Base-by-base conservation (phyloP, 2,113 vertebrate genomes). In the Rostratula benghalensis region DNA sequence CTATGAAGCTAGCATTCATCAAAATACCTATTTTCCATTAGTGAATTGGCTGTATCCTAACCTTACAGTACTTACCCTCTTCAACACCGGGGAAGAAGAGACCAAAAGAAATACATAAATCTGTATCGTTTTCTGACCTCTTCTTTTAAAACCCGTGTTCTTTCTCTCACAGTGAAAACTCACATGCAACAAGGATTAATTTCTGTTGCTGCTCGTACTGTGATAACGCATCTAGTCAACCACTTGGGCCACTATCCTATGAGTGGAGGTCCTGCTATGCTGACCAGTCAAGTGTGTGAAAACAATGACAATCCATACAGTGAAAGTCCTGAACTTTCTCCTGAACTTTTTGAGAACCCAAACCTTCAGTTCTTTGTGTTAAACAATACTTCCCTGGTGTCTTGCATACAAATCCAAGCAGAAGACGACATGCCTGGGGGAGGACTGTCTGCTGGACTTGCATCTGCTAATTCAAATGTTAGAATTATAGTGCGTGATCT, bases 171-270 rank as follows among this genome's bases (percentile, higher is more conserved):
- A 99, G 99, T 99, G 97, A 99, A 99, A 94, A 99, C 98, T 70
- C 99, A 99, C 27, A 99, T 99, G 97, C 99, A 99, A 76, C 99
- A 99, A 94, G 99, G 99, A 96, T 98, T 99, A 92, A 99, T 99
- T 91, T 99, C 99, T 81, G 98, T 99, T 82, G 99, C 99, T 67
- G 99, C 99, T 86, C 99, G 99, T 71, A 99, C 99, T n/a, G 99
- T 99, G 56, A 99, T 99, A 96, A 99, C 99, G 24, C 99, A 99
- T 96, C 98, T 99, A 87, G 99, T 99, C 94, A 99, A 99, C 97
- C 99, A 99, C 96, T 98, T 99, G 83, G 99, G 99, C 76, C 99
- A 99, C 98, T 99, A 99, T 97, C 99, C 99, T 28, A 99, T 99
- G 99, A 99, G 98, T 1, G 99, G 99, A 88, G 99, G 99, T 53